phyloP scores from a whole-genome alignment of 2,888 invertebrate species.

The Nasonovia ribisnigri region DNA sequence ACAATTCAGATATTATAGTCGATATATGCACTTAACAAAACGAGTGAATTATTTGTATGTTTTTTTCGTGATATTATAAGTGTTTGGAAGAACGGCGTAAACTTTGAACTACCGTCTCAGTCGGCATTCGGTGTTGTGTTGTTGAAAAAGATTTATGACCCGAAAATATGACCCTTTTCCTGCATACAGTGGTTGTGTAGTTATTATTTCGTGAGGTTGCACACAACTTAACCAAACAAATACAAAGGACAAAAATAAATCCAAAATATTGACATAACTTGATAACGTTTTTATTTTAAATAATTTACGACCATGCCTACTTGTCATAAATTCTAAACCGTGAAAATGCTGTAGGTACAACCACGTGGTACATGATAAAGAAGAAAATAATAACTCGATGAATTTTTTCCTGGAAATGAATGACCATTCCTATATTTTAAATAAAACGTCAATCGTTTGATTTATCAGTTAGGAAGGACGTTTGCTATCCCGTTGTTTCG shows the following conservation, averaged over 20 bases:
- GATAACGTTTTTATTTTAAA: conserved; percentile 57
- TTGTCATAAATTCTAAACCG: conserved; percentile 26
- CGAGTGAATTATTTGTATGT: conserved; percentile 51
- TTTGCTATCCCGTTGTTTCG: neutral
- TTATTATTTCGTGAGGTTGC: conserved; percentile 48
- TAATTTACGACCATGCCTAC: conserved; percentile 34
- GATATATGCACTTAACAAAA: conserved; percentile 36
- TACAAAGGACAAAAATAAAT: conserved; percentile 18
- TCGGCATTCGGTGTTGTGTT: conserved; percentile 24
- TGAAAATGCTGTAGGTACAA: neutral
- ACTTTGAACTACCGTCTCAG: conserved; percentile 53
- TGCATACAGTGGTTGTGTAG: conserved; percentile 30
- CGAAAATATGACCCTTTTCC: conserved; percentile 61
- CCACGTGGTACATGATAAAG: neutral
- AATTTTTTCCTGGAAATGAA: neutral
- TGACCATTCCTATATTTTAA: neutral
- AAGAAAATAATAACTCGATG: conserved; percentile 23
- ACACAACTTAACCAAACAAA: conserved; percentile 44
- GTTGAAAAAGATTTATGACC: conserved; percentile 63
- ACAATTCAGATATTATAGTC: conserved; percentile 32
- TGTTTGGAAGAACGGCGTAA: conserved; percentile 46
- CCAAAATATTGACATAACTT: conserved; percentile 39
- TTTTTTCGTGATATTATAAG: conserved; percentile 48
- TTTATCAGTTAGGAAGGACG: conserved; percentile 24
- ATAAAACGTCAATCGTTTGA: conserved; percentile 36